These are phyloP conservation scores for Prionchulus punctatus DNA, from an alignment of 2,888 invertebrate genomes.

Conservation along the genomic window DNA sequence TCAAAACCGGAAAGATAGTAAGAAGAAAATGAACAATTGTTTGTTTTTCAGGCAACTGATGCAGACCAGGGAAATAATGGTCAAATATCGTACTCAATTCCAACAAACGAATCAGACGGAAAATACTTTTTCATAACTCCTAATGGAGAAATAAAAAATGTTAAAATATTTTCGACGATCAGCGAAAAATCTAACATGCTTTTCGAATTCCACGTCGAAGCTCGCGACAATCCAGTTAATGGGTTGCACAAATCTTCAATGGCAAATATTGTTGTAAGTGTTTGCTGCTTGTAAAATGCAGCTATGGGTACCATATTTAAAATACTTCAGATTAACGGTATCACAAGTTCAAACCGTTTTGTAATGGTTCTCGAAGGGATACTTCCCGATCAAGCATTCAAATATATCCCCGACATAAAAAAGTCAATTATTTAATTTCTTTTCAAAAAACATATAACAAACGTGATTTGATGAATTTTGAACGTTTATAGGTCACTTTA, in stretches of 20 bases:
- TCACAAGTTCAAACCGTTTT: constrained; percentile 19
- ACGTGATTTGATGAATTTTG: background rate
- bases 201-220: constrained; percentile 17
- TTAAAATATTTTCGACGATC: background rate
- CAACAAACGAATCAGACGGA: constrained; percentile 20
- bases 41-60: constrained; percentile 54
- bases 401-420: constrained; percentile 17
- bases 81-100: constrained; percentile 56
- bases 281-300: background rate
- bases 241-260: constrained; percentile 20
- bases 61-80: constrained; percentile 67
- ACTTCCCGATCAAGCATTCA: constrained; percentile 20
- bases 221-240: constrained; percentile 23
- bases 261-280: constrained; percentile 18
- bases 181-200: background rate
- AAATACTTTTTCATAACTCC: constrained; percentile 25
- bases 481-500: background rate
- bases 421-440: constrained; percentile 12
- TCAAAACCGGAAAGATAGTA: background rate
- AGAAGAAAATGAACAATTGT: background rate
- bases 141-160: constrained; percentile 6
- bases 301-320: background rate
- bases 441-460: background rate
- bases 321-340: constrained; percentile 8
- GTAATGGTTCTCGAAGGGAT: constrained; percentile 21